Evolutionary conservation across 2,797 vertebrate species (phyloP).

Genomic region (Valencia hispanica): DNA sequence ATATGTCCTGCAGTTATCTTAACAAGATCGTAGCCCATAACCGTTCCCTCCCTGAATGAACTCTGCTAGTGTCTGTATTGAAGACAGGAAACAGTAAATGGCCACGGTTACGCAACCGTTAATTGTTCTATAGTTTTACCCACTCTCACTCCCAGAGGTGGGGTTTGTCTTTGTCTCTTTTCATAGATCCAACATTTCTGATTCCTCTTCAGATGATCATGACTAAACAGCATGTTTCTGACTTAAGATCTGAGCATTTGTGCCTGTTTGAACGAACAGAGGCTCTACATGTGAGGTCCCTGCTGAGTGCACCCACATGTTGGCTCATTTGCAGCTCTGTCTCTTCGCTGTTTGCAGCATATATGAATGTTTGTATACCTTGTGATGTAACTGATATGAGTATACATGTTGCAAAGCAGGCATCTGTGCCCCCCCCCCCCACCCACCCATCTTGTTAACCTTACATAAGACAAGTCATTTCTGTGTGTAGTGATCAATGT

Average conservation of each 20-base stretch:
- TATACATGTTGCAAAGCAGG: constrained; percentile 52
- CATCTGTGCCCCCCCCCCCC: constrained; percentile 21
- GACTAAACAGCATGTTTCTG: constrained; percentile 27
- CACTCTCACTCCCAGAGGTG: constrained; percentile 1
- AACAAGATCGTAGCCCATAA: constrained; percentile 57
- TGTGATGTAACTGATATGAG: constrained; percentile 54
- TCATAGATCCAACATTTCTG: not conserved
- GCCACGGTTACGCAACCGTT: constrained; percentile 11
- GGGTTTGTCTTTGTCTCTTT: not conserved
- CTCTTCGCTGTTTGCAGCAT: constrained; percentile 35
- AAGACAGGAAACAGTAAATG: constrained; percentile 44
- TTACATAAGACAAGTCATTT: constrained; percentile 65
- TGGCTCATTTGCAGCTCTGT: constrained; percentile 28
- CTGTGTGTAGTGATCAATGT: constrained; percentile 57
- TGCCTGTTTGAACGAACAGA: constrained; percentile 15
- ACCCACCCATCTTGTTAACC: constrained; percentile 9
- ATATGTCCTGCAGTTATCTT: constrained; percentile 58
- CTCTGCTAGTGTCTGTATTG: constrained; percentile 36
- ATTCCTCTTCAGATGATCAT: not conserved
- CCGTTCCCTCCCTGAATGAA: constrained; percentile 38
- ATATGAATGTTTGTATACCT: constrained; percentile 36
- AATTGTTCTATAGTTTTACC: constrained; percentile 14
- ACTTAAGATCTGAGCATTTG: constrained; percentile 21
- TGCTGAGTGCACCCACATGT: constrained; percentile 41
- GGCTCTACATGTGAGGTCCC: constrained; percentile 41